phyloP scores from a whole-genome alignment of 2,113 vertebrate genomes.

The Corydoras sp. region DNA sequence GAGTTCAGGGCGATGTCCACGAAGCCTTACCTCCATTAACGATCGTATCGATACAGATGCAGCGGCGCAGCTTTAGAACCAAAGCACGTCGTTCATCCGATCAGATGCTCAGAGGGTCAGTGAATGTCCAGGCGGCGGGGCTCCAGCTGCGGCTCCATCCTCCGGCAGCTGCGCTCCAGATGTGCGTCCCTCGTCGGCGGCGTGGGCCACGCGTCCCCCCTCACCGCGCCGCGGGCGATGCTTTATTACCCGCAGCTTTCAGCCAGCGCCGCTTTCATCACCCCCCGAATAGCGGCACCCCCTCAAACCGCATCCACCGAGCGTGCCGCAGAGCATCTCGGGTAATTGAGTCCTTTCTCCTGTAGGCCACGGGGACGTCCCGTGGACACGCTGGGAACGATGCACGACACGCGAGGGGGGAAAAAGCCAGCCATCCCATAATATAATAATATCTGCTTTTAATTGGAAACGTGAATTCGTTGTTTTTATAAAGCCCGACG shows the following conservation, averaged over 20 bases:
- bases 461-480: no score
- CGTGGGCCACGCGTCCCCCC: no score
- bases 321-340: background rate
- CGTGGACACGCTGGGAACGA: background rate
- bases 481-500: no score
- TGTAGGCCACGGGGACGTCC: no score
- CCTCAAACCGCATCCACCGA: conserved; percentile 18
- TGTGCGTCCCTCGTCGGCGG: no score
- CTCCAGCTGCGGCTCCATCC: no score
- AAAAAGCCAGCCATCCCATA: no score
- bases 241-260: background rate
- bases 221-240: no score
- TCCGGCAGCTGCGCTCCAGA: no score
- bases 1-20: background rate
- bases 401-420: background rate
- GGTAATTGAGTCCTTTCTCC: conserved; percentile 30
- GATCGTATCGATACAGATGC: background rate
- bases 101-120: background rate
- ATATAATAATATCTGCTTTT: no score
- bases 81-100: conserved; percentile 2
- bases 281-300: conserved; percentile 15
- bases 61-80: background rate
- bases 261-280: conserved; percentile 1
- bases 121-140: no score
- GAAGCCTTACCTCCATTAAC: conserved; percentile 26